Conservation (phyloP, 53 echinoderm and acorn worm species). For the Holothuria leucospilota region DNA sequence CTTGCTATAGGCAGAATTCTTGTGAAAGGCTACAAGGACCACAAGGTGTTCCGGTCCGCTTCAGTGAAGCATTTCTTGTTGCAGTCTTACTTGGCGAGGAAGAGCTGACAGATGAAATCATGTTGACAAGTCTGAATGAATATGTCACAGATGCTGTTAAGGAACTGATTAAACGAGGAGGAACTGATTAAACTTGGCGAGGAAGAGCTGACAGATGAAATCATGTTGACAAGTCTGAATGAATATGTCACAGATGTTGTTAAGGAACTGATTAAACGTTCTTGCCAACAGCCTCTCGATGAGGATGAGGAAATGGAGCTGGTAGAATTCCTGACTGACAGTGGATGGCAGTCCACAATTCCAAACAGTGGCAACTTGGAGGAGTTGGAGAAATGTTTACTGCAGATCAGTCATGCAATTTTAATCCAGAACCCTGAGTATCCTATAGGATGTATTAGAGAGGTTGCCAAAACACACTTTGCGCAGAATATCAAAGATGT, state of each 20-base stretch:
- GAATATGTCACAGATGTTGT: too few relatives aligned
- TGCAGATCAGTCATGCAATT: background rate
- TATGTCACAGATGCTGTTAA: too few relatives aligned
- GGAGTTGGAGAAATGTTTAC: background rate
- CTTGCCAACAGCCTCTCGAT: background rate
- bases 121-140: too few relatives aligned
- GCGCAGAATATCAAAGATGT: background rate
- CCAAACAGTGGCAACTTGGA: background rate
- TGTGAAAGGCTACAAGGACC: conserved; percentile 14
- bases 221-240: background rate
- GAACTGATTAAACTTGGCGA: too few relatives aligned
- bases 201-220: background rate
- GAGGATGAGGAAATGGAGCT: background rate
- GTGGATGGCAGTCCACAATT: conserved; percentile 5
- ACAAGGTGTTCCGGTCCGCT: conserved; percentile 10
- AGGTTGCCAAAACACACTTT: background rate
- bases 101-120: background rate
- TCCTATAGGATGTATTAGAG: background rate
- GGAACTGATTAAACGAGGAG: too few relatives aligned
- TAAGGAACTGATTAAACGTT: too few relatives aligned
- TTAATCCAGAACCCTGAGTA: background rate
- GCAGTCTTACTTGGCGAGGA: conserved; percentile 21
- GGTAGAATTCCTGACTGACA: background rate
- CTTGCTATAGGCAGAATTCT: conserved; percentile 8
- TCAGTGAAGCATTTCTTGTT: conserved; percentile 14